Percentiles rank a stretch among this genome's conserved stretches.
These are phyloP conservation scores for Operophtera brumata DNA, from an alignment of 2,888 invertebrate genomes.

Conservation along the genomic window DNA sequence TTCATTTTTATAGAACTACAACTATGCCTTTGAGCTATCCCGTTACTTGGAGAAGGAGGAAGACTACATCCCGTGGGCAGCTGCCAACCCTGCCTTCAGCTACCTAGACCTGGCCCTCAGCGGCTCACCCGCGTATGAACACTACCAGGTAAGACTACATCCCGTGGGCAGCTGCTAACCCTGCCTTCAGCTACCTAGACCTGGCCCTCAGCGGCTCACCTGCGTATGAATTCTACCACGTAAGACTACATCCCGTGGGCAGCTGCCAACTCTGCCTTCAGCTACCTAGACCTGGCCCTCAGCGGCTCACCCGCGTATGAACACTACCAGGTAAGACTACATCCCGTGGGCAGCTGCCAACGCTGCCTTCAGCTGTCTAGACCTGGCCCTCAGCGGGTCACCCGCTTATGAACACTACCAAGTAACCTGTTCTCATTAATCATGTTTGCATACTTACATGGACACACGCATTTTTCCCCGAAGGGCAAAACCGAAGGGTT, in stretches of 20 bases:
- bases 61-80: constrained; percentile 84
- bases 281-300: constrained; percentile 62
- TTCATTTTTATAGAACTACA: constrained; percentile 55
- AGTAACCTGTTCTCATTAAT: constrained; percentile 40
- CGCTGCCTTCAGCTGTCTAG: constrained; percentile 61
- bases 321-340: constrained; percentile 76
- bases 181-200: constrained; percentile 63
- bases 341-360: constrained; percentile 81
- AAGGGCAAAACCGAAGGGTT: too few species aligned
- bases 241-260: constrained; percentile 84
- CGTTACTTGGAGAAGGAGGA: constrained; percentile 79
- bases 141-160: constrained; percentile 80
- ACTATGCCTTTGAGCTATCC: constrained; percentile 78
- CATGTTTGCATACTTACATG: too few species aligned
- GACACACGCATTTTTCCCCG: too few species aligned
- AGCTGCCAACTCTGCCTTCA: constrained; percentile 59
- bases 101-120: constrained; percentile 64
- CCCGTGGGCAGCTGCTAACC: constrained; percentile 79
- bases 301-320: constrained; percentile 48
- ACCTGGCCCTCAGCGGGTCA: constrained; percentile 57
- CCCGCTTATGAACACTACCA: constrained; percentile 50
- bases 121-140: constrained; percentile 45
- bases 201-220: constrained; percentile 55
- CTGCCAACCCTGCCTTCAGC: constrained; percentile 59
- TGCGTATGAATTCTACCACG: constrained; percentile 55